A percentile compares a stretch with the other conserved stretches of the same genome.
These are phyloP conservation scores for Eilema sororculum DNA, from an alignment of 2,888 invertebrate species.

Conservation along the genomic window DNA sequence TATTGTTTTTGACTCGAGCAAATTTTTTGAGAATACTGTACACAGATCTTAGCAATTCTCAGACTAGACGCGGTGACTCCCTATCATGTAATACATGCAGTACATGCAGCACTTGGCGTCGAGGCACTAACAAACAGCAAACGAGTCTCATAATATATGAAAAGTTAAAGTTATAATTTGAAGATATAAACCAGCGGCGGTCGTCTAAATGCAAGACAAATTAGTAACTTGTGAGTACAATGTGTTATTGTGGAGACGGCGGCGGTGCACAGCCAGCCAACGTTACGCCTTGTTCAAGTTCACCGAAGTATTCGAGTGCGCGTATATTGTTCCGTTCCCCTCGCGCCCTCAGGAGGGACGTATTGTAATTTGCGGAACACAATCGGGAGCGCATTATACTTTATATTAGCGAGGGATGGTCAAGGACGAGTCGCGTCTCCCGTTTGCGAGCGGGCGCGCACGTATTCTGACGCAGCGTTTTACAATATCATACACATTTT, in stretches of 20 bases:
- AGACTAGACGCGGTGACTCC: too few relatives aligned
- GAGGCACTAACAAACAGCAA: conserved; percentile 7
- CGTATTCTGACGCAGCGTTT: conserved; percentile 9
- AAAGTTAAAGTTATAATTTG: conserved; percentile 16
- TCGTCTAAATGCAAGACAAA: conserved; percentile 26
- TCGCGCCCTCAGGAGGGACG: conserved; percentile 9
- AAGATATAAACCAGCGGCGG: background rate
- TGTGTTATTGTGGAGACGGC: conserved; percentile 8
- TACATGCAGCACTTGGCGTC: background rate
- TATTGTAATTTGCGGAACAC: conserved; percentile 23
- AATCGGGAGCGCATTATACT: conserved; percentile 23
- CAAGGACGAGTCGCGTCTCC: conserved; percentile 30
- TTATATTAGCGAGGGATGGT: conserved; percentile 25
- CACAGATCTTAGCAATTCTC: background rate
- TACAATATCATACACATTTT: conserved; percentile 15
- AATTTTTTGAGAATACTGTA: too few relatives aligned
- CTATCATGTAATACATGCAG: too few relatives aligned
- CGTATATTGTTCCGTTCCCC: conserved; percentile 13
- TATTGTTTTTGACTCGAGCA: background rate
- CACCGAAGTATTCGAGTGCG: conserved; percentile 17
- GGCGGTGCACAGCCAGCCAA: background rate
- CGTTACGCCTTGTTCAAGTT: conserved; percentile 12
- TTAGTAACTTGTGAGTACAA: conserved; percentile 33
- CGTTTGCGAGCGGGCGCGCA: background rate
- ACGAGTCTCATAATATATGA: conserved; percentile 4